A percentile compares a stretch with the other conserved stretches of the same genome.
Evolutionary conservation across 2,797 vertebrate genomes (phyloP).

Genomic region (Gouania willdenowi): DNA sequence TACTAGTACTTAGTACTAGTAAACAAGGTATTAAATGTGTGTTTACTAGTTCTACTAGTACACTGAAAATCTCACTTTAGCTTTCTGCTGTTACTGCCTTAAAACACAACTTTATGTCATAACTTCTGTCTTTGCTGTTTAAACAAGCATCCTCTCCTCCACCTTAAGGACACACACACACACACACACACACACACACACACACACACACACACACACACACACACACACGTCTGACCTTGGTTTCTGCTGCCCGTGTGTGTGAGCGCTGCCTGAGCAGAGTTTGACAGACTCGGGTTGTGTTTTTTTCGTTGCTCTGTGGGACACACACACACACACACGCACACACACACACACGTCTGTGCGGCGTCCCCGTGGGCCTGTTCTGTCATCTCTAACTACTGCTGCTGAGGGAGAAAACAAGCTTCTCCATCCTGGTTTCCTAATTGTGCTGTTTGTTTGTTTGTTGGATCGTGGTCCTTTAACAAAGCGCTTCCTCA

Average conservation of each 20-base stretch:
- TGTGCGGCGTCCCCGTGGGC: neutral
- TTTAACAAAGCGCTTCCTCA: neutral
- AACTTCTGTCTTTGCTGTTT: too few relatives aligned
- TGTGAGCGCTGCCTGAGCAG: too few relatives aligned
- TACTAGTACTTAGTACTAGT: too few relatives aligned
- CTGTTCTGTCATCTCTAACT: neutral
- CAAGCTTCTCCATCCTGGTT: neutral
- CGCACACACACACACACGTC: slow-evolving; percentile 3
- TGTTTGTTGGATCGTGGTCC: neutral
- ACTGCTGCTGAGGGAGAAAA: neutral
- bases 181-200: neutral
- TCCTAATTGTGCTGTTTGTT: neutral
- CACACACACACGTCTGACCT: neutral
- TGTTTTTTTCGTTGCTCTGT: neutral
- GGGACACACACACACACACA: neutral
- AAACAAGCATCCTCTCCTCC: too few relatives aligned
- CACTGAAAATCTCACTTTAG: too few relatives aligned
- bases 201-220: slow-evolving; percentile 3
- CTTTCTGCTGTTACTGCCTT: too few relatives aligned
- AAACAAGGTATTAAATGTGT: too few relatives aligned
- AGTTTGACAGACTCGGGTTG: neutral
- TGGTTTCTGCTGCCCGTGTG: too few relatives aligned
- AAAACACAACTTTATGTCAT: too few relatives aligned
- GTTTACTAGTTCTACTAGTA: too few relatives aligned
- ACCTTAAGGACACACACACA: neutral